phyloP scores from a whole-genome alignment of 2,888 invertebrate genomes.

The Stratiomys singularior region DNA sequence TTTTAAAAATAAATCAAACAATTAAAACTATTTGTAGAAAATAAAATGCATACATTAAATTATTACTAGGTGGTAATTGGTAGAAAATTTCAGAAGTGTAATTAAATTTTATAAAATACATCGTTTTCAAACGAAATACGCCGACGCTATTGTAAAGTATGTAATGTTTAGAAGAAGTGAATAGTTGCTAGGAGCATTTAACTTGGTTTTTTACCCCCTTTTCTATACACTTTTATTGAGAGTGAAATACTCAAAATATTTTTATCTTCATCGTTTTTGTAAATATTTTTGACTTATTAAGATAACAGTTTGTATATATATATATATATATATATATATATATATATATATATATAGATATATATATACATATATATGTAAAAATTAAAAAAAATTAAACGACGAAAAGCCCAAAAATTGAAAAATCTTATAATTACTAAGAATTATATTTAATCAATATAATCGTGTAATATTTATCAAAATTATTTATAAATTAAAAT shows the following conservation, averaged over 20 bases:
- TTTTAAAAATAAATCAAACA: background rate
- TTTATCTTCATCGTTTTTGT: conserved; percentile 27
- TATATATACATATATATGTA: conserved; percentile 6
- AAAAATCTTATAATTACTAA: conserved; percentile 9
- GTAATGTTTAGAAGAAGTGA: conserved; percentile 5
- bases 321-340: conserved; percentile 6
- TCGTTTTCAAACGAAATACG: background rate
- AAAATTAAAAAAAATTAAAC: conserved; percentile 13
- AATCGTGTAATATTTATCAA: conserved; percentile 44
- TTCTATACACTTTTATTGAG: conserved; percentile 29
- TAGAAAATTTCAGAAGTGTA: conserved; percentile 21
- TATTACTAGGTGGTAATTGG: background rate
- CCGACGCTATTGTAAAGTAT: background rate
- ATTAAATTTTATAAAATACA: conserved; percentile 14
- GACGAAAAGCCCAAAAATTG: conserved; percentile 26
- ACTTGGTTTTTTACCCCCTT: conserved; percentile 41
- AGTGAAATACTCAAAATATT: conserved; percentile 34
- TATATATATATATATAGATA: conserved; percentile 11
- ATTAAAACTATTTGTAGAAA: conserved; percentile 13
- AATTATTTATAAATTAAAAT: conserved; percentile 38
- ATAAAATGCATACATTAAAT: background rate
- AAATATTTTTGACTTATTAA: conserved; percentile 9
- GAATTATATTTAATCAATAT: conserved; percentile 20
- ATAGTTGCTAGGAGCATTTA: conserved; percentile 24
- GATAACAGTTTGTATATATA: background rate